phyloP scores from a whole-genome alignment of 2,113 vertebrate genomes.

The Eurypyga helias region DNA sequence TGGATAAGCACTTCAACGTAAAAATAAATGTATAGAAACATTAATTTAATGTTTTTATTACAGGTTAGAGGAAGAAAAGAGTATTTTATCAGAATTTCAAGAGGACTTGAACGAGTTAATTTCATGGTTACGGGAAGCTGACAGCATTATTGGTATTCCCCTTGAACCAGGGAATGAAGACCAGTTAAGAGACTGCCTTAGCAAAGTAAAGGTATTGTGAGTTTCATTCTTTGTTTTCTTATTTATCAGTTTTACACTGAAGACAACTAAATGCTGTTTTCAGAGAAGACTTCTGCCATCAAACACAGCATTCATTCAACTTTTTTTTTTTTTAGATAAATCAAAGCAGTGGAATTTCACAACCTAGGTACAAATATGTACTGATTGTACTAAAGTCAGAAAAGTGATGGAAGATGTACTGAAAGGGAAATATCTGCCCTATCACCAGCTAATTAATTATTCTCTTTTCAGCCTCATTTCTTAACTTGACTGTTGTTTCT shows the following conservation, averaged over 20 bases:
- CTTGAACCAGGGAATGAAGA: slow-evolving; percentile 85
- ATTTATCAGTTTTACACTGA: not conserved
- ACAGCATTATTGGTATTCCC: slow-evolving; percentile 71
- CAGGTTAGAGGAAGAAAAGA: slow-evolving; percentile 87
- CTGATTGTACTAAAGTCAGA: not conserved
- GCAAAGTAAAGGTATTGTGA: slow-evolving; percentile 89
- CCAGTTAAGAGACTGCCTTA: slow-evolving; percentile 86
- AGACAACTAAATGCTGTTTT: not conserved
- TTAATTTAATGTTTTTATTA: not conserved
- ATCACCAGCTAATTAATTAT: not conserved
- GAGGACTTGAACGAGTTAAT: slow-evolving; percentile 86
- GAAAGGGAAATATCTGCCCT: not conserved
- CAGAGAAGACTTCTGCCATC: not conserved
- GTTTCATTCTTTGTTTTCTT: not conserved
- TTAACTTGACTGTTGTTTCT: not conserved
- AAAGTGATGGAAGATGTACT: not conserved
- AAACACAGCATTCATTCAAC: not conserved
- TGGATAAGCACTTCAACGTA: not conserved
- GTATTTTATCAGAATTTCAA: slow-evolving; percentile 81
- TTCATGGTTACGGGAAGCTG: slow-evolving; percentile 89
- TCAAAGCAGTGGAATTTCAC: not conserved
- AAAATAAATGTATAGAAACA: not conserved
- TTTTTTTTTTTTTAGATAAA: not conserved
- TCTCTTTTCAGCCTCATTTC: not conserved
- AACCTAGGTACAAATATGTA: not conserved